Evolutionary conservation across 2,797 vertebrate genomes (phyloP).

Genomic region (Falco biarmicus): DNA sequence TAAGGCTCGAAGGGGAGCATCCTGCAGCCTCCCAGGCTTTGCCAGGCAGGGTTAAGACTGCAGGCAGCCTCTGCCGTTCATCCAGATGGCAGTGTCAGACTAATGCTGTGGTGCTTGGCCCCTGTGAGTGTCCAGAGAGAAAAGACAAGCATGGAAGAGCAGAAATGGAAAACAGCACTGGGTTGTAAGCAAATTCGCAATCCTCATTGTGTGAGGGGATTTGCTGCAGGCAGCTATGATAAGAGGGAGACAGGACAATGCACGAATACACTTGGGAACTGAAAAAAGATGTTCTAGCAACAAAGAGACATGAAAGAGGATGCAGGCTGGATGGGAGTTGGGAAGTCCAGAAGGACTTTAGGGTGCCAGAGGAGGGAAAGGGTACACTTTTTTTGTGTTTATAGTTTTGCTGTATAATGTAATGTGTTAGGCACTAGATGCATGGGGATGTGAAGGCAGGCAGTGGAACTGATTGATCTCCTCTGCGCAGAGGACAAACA

Average conservation of each 20-base stretch:
- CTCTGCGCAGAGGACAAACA: constrained; percentile 29
- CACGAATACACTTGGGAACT: background rate
- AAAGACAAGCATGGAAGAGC: background rate
- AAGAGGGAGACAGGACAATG: background rate
- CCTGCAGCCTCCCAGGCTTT: background rate
- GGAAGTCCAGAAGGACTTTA: background rate
- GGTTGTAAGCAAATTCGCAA: background rate
- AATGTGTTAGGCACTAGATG: background rate
- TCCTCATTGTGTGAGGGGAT: background rate
- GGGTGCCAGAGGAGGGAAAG: background rate
- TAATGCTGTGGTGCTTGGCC: background rate
- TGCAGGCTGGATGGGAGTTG: background rate
- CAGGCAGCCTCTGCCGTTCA: background rate
- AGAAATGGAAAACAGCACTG: background rate
- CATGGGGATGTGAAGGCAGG: background rate
- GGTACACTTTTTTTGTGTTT: background rate
- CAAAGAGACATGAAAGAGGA: background rate
- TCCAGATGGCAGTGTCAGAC: constrained; percentile 7
- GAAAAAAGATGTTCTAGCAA: background rate
- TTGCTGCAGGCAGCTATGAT: background rate
- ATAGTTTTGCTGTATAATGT: background rate
- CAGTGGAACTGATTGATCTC: constrained; percentile 21
- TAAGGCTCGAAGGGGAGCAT: background rate
- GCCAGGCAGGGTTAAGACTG: background rate
- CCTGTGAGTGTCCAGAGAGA: background rate